These are phyloP conservation scores for Mus minutoides DNA, from an alignment of 2,797 vertebrate genomes.

Conservation along the genomic window DNA sequence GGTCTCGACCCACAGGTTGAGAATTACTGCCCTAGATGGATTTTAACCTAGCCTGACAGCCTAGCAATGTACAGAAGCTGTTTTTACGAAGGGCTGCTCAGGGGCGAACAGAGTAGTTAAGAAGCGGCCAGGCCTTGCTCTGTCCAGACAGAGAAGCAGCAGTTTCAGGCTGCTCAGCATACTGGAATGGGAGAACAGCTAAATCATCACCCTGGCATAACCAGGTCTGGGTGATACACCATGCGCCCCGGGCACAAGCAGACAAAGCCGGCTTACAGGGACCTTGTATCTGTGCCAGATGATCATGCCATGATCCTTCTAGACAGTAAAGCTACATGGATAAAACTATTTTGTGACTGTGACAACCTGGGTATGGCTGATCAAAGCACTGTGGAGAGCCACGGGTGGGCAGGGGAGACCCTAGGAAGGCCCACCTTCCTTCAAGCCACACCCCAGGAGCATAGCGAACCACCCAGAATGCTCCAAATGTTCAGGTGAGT, in stretches of 20 bases:
- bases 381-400: neutral
- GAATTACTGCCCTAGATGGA: neutral
- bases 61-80: neutral
- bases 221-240: neutral
- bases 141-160: neutral
- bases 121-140: neutral
- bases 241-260: neutral
- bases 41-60: neutral
- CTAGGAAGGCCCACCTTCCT: neutral
- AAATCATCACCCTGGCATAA: neutral
- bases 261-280: neutral
- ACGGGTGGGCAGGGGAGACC: neutral
- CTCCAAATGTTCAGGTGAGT: neutral
- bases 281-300: too few species aligned
- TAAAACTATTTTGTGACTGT: neutral
- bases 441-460: neutral
- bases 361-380: neutral
- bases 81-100: neutral
- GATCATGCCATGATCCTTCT: neutral
- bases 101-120: neutral
- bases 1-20: neutral
- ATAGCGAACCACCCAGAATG: neutral
- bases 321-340: neutral
- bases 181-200: neutral
- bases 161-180: neutral